Evolutionary conservation across 2,113 vertebrate genomes (phyloP), one percentile per base, ranked within the genome.

Genomic region (Equus przewalskii): DNA sequence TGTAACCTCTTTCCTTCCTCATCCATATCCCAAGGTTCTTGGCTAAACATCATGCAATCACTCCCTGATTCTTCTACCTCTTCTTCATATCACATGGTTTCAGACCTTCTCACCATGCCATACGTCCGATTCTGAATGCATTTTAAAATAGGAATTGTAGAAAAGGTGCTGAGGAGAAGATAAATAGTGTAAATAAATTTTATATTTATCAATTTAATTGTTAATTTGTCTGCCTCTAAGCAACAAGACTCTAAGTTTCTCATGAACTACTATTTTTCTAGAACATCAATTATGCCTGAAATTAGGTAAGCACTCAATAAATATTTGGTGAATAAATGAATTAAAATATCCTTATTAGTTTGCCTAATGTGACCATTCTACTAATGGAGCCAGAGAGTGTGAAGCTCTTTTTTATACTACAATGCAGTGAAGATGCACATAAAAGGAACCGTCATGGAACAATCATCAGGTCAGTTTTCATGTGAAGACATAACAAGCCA

Each of bases 271-370:
- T 75, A 46, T 80, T 96, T 92, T 26, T 86, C 81, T 8, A 56
- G 46, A 91, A 90, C 36, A 84, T 73, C 76, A 69, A 60, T 69
- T 67, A 64, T 10, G 26, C 11, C 94, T 58, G 69, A 21, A 88
- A 84, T 88, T 44, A 24, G 36, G 54, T 83, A 91, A 93, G 33
- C 30, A 78, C 5, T 72, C 80, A 62, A 49, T 70, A 79, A 49
- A 81, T 44, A 94, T 56, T 41, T 79, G 56, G 58, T 69, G 33
- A 95, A 72, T 73, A 97, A 91, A 75, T 69, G 46, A 96, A 84
- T 94, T 41, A 93, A 84, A 89, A 96, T 26, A 51, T n/a, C 49
- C 78, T 78, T 94, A 88, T 24, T 26, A 41, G n/a, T 70, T 65
- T 79, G 19, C 33, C 46, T 80, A 81, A 93, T 86, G 8, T 67